Evolutionary conservation across 2,113 vertebrate species (phyloP), one percentile per base, ranked within the genome.

Genomic region (Apeltes quadracus): DNA sequence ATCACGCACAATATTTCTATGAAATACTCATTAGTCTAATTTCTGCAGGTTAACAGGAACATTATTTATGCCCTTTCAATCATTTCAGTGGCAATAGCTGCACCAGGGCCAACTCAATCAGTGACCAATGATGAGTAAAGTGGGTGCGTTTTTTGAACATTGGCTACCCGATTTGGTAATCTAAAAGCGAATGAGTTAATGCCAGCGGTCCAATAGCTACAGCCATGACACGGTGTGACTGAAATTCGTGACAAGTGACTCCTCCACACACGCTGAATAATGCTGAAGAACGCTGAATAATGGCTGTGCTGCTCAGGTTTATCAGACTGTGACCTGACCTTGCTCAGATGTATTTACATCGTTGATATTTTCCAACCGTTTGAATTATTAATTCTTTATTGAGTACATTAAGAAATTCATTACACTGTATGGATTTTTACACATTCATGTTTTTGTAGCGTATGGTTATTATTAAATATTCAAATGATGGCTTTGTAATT

Each of bases 381-480:
- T 84, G 36, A 65, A 82, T 76, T 27, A 75, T 73, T 82, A 1
- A 61, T 77, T 59, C 41, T 68, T 27, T 66, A 72, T 84, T 63
- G 36, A 74, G 64, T 57, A 56, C 66, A 76, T 83, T 65, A 61
- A 66, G 7, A 75, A 61, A 73, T 80, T 61, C 34, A 82, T 83
- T 61, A 29, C 14, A 62, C 14, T 69, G 23, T 70, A 76, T 79
- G 73, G 58, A 79, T 86, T 79, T 73, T 63, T 73, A 57, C 38
- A 74, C 50, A 63, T 71, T 69, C 20, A 27, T 75, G 69, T 77
- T 78, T 57, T 57, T 9, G 39, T 58, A 61, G 69, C 57, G 57
- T 63, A 57, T 20, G 48, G 54, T 43, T 25, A n/a, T 44, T 56
- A 79, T 86, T 67, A 88, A 77, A 70, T 75, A 86, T 83, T 75